Evolutionary conservation across 2,113 vertebrate species (phyloP).

Genomic region (Tretioscincus oriximinensis): DNA sequence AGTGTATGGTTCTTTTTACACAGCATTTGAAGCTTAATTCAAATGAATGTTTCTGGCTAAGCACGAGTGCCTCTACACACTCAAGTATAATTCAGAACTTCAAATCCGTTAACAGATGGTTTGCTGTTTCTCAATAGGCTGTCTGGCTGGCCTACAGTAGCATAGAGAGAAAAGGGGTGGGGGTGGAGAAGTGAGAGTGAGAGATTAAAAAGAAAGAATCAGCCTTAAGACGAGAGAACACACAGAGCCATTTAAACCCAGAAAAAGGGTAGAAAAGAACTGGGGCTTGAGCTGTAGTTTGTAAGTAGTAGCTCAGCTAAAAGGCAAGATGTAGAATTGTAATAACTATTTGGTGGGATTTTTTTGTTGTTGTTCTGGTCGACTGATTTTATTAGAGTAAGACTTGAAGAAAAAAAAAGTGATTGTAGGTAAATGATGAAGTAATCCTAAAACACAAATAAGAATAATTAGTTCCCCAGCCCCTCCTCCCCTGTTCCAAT

Average conservation of each 20-base stretch:
- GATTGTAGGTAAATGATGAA: slow-evolving; percentile 44
- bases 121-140: slow-evolving; percentile 91
- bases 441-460: slow-evolving; percentile 46
- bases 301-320: slow-evolving; percentile 33
- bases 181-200: slow-evolving; percentile 31
- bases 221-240: slow-evolving; percentile 51
- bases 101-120: slow-evolving; percentile 93
- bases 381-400: slow-evolving; percentile 54
- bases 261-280: slow-evolving; percentile 56
- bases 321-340: slow-evolving; percentile 54
- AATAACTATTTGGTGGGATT: not conserved
- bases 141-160: slow-evolving; percentile 78
- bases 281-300: slow-evolving; percentile 36
- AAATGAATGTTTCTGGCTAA: slow-evolving; percentile 91
- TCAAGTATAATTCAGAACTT: slow-evolving; percentile 91
- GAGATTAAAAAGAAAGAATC: slow-evolving; percentile 53
- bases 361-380: slow-evolving; percentile 30
- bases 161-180: slow-evolving; percentile 43
- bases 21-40: slow-evolving; percentile 81
- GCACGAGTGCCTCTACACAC: slow-evolving; percentile 88
- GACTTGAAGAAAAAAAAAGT: slow-evolving; percentile 52
- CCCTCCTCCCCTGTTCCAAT: slow-evolving; percentile 10
- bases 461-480: slow-evolving; percentile 38
- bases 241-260: slow-evolving; percentile 67
- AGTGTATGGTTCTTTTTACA: slow-evolving; percentile 79